Conservation (phyloP, 1,140 invertebrate species). For the Drosophila busckii region DNA sequence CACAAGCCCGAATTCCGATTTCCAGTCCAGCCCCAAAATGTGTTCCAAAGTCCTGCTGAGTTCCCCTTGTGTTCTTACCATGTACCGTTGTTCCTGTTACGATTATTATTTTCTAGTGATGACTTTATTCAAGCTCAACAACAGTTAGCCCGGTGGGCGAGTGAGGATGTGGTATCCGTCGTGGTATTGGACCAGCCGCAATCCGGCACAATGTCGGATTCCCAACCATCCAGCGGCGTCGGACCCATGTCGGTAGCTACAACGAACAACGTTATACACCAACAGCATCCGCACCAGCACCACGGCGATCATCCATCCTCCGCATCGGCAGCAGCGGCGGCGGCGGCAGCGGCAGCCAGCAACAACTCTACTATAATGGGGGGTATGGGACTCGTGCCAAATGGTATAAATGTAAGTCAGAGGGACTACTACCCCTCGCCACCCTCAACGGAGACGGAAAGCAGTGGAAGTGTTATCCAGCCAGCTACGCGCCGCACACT, state of each 20-base stretch:
- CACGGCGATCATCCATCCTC: conserved; percentile 78
- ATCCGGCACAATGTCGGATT: conserved; percentile 75
- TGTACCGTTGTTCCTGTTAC: conserved; percentile 79
- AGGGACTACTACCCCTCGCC: conserved; percentile 79
- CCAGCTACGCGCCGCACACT: conserved; percentile 66
- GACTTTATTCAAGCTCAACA: conserved; percentile 96
- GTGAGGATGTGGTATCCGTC: conserved; percentile 89
- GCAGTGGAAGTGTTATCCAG: conserved; percentile 79
- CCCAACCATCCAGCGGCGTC: conserved; percentile 78
- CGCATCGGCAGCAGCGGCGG: conserved; percentile 53
- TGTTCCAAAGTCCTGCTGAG: conserved; percentile 33
- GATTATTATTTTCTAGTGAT: conserved; percentile 93
- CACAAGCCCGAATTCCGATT: conserved; percentile 3
- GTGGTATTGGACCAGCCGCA: conserved; percentile 79
- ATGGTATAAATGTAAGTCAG: conserved; percentile 79
- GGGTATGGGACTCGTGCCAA: conserved; percentile 70
- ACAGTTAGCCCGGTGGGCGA: conserved; percentile 94
- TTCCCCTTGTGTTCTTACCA: conserved; percentile 69
- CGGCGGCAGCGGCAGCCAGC: conserved; percentile 51
- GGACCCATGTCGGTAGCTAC: conserved; percentile 71
- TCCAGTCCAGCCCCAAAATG: conserved; percentile 10
- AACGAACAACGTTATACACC: conserved; percentile 70
- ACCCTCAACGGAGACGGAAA: conserved; percentile 79
- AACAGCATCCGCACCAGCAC: conserved; percentile 77
- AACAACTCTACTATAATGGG: conserved; percentile 74